Evolutionary conservation across 2,113 vertebrate genomes (phyloP), one percentile per base, ranked within the genome.

Genomic region (Erythrolamprus reginae): DNA sequence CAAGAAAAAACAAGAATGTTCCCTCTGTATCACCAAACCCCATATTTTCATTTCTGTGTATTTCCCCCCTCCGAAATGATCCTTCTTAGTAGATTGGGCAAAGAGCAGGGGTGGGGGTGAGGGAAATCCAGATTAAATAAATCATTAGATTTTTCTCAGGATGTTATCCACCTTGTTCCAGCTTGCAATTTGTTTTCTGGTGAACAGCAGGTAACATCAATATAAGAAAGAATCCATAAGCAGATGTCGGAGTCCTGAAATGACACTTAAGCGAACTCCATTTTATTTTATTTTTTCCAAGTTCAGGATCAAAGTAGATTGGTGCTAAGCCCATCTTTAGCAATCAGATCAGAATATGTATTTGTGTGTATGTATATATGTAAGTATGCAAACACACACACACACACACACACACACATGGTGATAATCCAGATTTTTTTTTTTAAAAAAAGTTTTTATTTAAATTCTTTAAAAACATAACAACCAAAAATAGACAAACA

Each of bases 41-140:
- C 45, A 53, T 92, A 87, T 94, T 95, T 94, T 95, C 83, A 92
- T 85, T 95, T 93, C 89, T 58, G 65, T 77, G 33, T 33, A 77
- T 77, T 9, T 3, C 1, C 12, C 28, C 4, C 28, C 12, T 24
- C 24, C 53, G 53, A 9, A 87, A 89, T 93, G 93, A 94, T 90
- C 52, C 53, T 92, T 90, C 92, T 93, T 94, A 96, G 89, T 93
- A 95, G 94, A 96, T 93, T 96, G 47, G n/a, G 19, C 1, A 7
- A 33, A 33, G 94, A 92, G 93, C 92, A 82, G 88, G 4, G 19
- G 55, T 93, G 93, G 45, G 93, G 45, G 45, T 2, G 45, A 3
- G 91, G 70, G 89, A 94, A 96, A 96, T 95, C 94, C 95, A 95
- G 95, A 95, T 95, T 94, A 96, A 96, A 93, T 89, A 94, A 93